phyloP scores from a whole-genome alignment of 1,140 invertebrate genomes.

The Melipona quadrifasciata region DNA sequence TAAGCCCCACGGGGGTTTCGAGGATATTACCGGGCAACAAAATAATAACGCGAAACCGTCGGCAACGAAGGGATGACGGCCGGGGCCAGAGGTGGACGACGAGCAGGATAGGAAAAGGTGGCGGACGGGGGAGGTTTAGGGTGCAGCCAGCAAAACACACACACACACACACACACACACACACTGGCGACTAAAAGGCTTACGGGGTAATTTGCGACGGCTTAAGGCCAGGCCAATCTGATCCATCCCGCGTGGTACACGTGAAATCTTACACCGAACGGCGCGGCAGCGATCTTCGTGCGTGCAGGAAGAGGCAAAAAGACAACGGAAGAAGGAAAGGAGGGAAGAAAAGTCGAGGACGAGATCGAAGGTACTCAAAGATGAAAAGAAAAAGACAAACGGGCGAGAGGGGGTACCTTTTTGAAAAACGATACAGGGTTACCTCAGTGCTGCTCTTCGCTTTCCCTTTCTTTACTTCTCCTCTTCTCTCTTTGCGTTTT shows the following conservation, averaged over 20 bases:
- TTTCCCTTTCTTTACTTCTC: conserved; percentile 25
- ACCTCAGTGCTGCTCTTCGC: conserved; percentile 54
- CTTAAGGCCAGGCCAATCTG: conserved; percentile 77
- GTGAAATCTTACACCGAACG: conserved; percentile 77
- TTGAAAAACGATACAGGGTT: conserved; percentile 78
- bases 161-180: conserved; percentile 74
- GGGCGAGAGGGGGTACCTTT: conserved; percentile 51
- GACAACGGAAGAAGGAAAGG: conserved; percentile 10
- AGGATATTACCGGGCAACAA: conserved; percentile 70
- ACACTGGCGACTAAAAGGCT: conserved; percentile 77
- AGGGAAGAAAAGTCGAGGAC: conserved; percentile 53
- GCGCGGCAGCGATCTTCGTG: conserved; percentile 58
- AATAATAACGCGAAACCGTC: conserved; percentile 70
- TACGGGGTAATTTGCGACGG: conserved; percentile 78
- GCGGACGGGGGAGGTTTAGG: conserved; percentile 53
- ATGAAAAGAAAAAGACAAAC: conserved; percentile 30
- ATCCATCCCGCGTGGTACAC: conserved; percentile 70
- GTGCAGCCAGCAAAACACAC: conserved; percentile 72
- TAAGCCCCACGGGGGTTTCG: conserved; percentile 70
- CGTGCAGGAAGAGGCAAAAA: conserved; percentile 32
- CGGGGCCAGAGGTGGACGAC: no score
- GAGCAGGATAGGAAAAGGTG: conserved; percentile 9
- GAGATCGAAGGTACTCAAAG: conserved; percentile 48
- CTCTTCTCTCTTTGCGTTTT: conserved; percentile 31
- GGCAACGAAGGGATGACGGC: not conserved